A percentile compares a stretch with the other conserved stretches of the same genome.
phyloP scores from a whole-genome alignment of 2,113 vertebrate genomes.

The Pipa parva region DNA sequence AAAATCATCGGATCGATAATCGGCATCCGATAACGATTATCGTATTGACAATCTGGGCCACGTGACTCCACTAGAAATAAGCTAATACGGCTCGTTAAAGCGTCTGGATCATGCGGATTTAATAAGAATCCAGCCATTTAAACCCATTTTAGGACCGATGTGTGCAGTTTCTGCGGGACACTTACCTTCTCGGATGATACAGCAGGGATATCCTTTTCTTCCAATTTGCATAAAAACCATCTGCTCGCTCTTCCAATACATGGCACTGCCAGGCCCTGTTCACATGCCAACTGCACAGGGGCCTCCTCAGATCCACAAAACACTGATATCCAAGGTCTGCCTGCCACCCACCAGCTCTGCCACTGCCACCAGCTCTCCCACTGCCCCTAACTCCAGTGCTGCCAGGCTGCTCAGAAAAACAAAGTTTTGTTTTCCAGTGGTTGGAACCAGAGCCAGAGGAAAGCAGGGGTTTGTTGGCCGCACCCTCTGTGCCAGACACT shows the following conservation, averaged over 20 bases:
- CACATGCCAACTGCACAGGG: slow-evolving; percentile 55
- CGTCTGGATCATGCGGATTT: too few species aligned
- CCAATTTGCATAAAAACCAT: slow-evolving; percentile 71
- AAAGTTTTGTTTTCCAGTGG: slow-evolving; percentile 64
- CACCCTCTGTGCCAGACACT: slow-evolving; percentile 64
- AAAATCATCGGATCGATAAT: too few species aligned
- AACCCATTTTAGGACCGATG: too few species aligned
- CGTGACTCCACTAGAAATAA: too few species aligned
- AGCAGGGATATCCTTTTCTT: slow-evolving; percentile 64
- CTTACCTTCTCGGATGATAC: slow-evolving; percentile 74
- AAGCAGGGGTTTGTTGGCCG: slow-evolving; percentile 56
- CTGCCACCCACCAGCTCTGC: background rate
- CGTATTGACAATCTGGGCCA: too few species aligned
- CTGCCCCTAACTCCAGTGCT: slow-evolving; percentile 49
- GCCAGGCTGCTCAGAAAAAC: slow-evolving; percentile 47
- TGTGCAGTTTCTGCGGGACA: too few species aligned
- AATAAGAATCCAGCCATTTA: too few species aligned
- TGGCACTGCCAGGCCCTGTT: slow-evolving; percentile 56
- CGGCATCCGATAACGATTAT: too few species aligned
- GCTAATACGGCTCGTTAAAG: too few species aligned
- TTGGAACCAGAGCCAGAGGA: slow-evolving; percentile 60
- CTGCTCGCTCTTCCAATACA: slow-evolving; percentile 87
- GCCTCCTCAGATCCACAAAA: slow-evolving; percentile 22
- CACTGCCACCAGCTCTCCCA: slow-evolving; percentile 43
- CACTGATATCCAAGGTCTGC: background rate